These are phyloP conservation scores for Parnassius apollo DNA, from an alignment of 2,888 invertebrate species.

Conservation along the genomic window DNA sequence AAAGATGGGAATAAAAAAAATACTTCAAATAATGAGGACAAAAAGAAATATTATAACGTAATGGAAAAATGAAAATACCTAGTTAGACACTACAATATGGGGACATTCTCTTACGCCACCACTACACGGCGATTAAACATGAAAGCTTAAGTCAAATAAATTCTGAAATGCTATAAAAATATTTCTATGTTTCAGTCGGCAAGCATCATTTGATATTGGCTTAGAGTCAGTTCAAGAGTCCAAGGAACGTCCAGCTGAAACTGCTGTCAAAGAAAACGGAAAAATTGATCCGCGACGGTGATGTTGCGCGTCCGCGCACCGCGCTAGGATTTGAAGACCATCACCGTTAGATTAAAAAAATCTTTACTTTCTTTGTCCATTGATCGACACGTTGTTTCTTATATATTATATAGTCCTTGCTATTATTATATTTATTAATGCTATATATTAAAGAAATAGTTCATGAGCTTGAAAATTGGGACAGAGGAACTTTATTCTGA, in stretches of 20 bases:
- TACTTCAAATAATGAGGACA: too few species aligned
- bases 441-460: background rate
- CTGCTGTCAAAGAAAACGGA: slow-evolving; percentile 36
- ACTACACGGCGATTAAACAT: too few species aligned
- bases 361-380: background rate
- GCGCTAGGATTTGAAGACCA: slow-evolving; percentile 31
- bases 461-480: background rate
- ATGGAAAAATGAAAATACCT: too few species aligned
- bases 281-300: slow-evolving; percentile 33
- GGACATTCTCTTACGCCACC: too few species aligned
- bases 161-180: too few species aligned
- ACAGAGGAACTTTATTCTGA: background rate
- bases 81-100: too few species aligned
- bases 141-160: too few species aligned
- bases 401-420: background rate
- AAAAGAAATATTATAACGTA: too few species aligned
- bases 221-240: slow-evolving; percentile 67
- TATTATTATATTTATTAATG: background rate
- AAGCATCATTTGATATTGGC: slow-evolving; percentile 68
- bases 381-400: background rate
- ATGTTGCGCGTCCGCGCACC: slow-evolving; percentile 36
- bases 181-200: slow-evolving; percentile 42
- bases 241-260: slow-evolving; percentile 49
- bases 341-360: background rate
- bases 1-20: too few species aligned